A percentile compares a stretch with the other conserved stretches of the same genome.
Conservation (phyloP, 2,113 vertebrate genomes). For the Chascanopsetta lugubris region DNA sequence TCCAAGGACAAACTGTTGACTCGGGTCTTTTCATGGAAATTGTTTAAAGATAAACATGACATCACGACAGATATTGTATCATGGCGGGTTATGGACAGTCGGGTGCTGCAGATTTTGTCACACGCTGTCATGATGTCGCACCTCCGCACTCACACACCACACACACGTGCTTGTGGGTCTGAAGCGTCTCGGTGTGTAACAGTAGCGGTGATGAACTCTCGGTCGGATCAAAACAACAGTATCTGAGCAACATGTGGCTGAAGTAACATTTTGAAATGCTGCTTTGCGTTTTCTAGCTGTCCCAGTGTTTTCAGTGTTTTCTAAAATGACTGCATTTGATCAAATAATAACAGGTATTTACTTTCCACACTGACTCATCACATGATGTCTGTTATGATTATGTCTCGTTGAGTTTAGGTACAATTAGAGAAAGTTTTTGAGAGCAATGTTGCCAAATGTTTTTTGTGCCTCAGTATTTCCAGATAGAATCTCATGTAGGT, state of each 20-base stretch:
- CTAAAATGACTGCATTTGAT: conserved; percentile 4
- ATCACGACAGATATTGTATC: background rate
- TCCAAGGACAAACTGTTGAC: too few relatives aligned
- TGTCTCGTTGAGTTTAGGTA: background rate
- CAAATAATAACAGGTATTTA: conserved; percentile 15
- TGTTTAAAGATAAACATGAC: background rate
- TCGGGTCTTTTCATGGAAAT: conserved; percentile 17
- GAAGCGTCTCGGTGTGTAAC: background rate
- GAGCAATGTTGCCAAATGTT: conserved; percentile 19
- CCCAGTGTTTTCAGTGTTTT: conserved; percentile 3
- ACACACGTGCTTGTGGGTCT: background rate
- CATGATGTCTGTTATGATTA: background rate
- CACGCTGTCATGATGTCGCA: background rate
- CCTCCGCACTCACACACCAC: background rate
- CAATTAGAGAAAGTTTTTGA: background rate
- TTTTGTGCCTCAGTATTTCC: conserved; percentile 43
- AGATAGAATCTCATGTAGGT: conserved; percentile 4
- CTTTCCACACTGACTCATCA: conserved; percentile 1
- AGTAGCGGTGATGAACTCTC: too few relatives aligned
- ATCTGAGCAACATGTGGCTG: too few relatives aligned
- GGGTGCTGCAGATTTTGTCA: background rate
- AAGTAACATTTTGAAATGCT: too few relatives aligned
- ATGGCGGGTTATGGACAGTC: background rate
- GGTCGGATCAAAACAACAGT: too few relatives aligned
- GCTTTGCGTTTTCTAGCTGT: conserved; percentile 13